Base-by-base conservation (phyloP, 2,888 invertebrate species). In the Patella depressa region DNA sequence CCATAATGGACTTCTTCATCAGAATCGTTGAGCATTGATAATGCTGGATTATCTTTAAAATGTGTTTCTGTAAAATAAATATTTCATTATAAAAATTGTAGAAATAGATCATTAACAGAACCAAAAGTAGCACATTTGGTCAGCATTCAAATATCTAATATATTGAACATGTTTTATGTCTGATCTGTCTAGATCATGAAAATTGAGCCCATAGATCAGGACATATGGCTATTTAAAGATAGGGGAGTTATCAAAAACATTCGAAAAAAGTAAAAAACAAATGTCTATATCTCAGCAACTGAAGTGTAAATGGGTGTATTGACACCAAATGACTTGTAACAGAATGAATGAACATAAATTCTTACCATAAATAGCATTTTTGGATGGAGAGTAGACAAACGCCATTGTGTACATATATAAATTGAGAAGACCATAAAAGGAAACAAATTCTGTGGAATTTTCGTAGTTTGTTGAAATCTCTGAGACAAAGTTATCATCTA, bases 21-120 rank as follows among this genome's bases (percentile, higher is more conserved):
- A 0, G 98, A 98, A 90, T 99, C 98, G 92, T 98, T 98, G 87
- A 98, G 95, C 98, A 99, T 98, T 34, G 98, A 98, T 92, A 98
- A 96, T 15, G 98, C 96, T 73, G 98, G 98, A 93, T 98, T 98
- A 93, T 98, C 98, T 93, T 98, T 98, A 85, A 98, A 96, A 74
- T 96, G 94, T 74, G 96, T 94, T 92, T 98, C 98, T 96, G 93
- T 78, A 93, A 93, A 84, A 83, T 82, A 72, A 77, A 78, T 78
- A 73, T 71, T 72, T 72, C 11, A 53, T 71, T 45, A 12, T 65
- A 65, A 65, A 65, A 65, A 65, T 19, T 19, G 19, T 45, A 45
- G 9, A 45, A 45, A 45, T 9, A 45, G 45, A 45, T 45, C 45
- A 45, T 7, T 45, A 45, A 45, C 45, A 34, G 34, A 34, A 34